Evolutionary conservation across 2,888 invertebrate species (phyloP), one percentile per base, ranked within the genome.

Genomic region (Pharmacophagus antenor): DNA sequence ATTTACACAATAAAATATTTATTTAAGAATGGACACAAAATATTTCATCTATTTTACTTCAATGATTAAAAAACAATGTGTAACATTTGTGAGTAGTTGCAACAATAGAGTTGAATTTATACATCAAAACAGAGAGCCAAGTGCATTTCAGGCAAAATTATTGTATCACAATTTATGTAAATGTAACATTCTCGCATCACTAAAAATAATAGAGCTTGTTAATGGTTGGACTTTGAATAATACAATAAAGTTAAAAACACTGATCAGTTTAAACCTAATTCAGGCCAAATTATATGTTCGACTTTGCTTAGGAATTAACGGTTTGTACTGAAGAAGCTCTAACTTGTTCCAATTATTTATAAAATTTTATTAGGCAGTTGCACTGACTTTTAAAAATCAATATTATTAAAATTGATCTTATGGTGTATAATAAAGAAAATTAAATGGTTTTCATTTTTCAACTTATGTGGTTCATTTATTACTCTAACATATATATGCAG

Each of bases 401-500:
- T 23, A 25, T n/a, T 46, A 23, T 25, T 23, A 17, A 37, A 37
- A 37, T 42, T 70, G 67, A 69, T 70, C 70, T 70, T 69, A 63
- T 27, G 66, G 62, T 61, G 64, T 62, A 58, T 42, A 66, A 63
- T 37, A 37, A n/a, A 58, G 63, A 62, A 65, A 64, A 65, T 68
- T 73, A 75, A 74, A 74, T 73, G 75, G 73, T 65, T 70, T 50
- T 56, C 62, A 56, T 46, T 60, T 47, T 22, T 51, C 47, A 46
- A 52, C 21, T 18, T 42, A 25, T 25, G 20, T 31, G 22, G 31
- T 59, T 25, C 21, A n/a, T 69, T 67, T 66, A 63, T 67, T 63
- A 63, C 53, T 58, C 63, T 66, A 69, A 72, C 67, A 72, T 70
- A 69, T 63, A 70, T 67, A 72, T 70, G 79, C 84, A 84, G 84